Evolutionary conservation across 2,888 invertebrate species (phyloP), one percentile per base, ranked within the genome.

Genomic region (Tiliacea aurago): DNA sequence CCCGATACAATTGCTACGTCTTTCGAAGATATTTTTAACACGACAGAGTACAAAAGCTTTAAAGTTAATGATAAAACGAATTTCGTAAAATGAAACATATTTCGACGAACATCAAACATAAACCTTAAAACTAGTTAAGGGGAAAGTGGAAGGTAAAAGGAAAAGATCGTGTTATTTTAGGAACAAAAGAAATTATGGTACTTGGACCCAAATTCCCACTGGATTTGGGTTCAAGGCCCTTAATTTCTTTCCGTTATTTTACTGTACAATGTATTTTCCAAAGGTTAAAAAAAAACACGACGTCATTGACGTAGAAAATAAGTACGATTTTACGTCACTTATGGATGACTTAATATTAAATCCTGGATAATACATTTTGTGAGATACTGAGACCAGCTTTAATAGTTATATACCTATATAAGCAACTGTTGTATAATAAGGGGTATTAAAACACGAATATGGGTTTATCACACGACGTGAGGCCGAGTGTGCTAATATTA

Each of bases 101-200:
- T 80, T 56, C 2, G 6, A 43, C 23, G n/a, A 49, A 45, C 20
- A 18, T 45, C 11, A 56, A 76, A 61, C 55, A 49, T 11, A 55
- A 53, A n/a, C 75, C 49, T 23, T 51, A 59, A 43, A 53, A 53
- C 56, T 71, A 59, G 43, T 67, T 13, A 41, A 33, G 43, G 15
- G 23, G 23, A 28, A 63, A 53, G n/a, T 59, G 37, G 13, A 51
- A 55, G 20, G 66, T 53, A 64, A 59, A 72, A 43, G 43, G 13
- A 65, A 78, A 72, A 69, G 28, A 13, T 13, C 33, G 33, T 66
- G 49, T 83, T 78, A 55, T 78, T 78, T 69, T 73, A 83, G 65
- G 55, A 77, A 80, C 77, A 68, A 80, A 71, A 70, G 33, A 62
- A 68, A 62, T 69, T 33, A 23, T 59, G 45, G 67, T 28, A 37